These are phyloP conservation scores for Rattus rattus DNA, from an alignment of 2,113 vertebrate species.

Conservation along the genomic window DNA sequence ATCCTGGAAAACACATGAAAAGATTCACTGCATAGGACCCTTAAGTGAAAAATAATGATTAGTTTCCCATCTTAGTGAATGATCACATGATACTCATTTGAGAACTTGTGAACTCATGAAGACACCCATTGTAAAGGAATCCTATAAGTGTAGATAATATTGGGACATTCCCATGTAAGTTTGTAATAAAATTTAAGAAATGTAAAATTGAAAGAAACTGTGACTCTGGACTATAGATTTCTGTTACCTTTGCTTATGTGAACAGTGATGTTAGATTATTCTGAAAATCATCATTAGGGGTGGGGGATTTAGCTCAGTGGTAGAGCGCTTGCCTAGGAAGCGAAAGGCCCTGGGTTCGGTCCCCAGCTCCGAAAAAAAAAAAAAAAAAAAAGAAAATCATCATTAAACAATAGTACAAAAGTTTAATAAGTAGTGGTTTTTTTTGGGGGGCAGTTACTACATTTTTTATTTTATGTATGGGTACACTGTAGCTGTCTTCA, in stretches of 20 bases:
- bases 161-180: slow-evolving; percentile 50
- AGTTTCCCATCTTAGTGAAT: background rate
- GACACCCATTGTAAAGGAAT: background rate
- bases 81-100: background rate
- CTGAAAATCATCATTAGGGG: background rate
- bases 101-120: background rate
- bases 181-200: background rate
- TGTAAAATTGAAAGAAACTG: background rate
- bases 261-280: background rate
- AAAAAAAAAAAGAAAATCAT: no score
- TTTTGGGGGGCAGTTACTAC: no score
- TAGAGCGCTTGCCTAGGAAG: no score
- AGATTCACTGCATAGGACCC: background rate
- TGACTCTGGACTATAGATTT: background rate
- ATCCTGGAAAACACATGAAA: background rate
- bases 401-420: background rate
- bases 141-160: background rate
- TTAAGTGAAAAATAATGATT: background rate
- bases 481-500: no score
- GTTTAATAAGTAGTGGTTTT: background rate
- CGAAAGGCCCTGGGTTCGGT: no score
- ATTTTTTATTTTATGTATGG: no score
- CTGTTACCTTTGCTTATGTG: background rate
- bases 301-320: no score
- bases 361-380: no score